Percentiles rank a stretch among this genome's conserved stretches.
phyloP scores from a whole-genome alignment of 1,140 invertebrate genomes.

The Globodera ellingtonae region DNA sequence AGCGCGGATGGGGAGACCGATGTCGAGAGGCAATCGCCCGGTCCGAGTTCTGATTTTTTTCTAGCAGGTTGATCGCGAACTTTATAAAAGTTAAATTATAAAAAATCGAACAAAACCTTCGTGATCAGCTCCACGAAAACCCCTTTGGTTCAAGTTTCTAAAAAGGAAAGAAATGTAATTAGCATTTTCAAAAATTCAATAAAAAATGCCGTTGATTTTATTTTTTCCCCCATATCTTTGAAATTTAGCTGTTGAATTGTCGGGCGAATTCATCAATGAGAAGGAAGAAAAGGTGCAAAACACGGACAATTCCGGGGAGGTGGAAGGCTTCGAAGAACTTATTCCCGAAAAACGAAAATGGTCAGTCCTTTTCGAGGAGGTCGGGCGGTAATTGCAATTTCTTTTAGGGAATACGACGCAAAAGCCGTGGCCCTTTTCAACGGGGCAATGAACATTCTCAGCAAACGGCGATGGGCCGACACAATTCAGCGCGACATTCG shows the following conservation, averaged over 20 bases:
- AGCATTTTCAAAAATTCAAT: too few relatives aligned
- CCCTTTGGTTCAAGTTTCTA: too few relatives aligned
- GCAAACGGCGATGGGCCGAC: constrained; percentile 37
- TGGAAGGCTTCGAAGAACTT: constrained; percentile 38
- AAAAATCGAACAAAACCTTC: too few relatives aligned
- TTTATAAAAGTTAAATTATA: too few relatives aligned
- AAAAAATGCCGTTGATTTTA: too few relatives aligned
- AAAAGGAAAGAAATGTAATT: too few relatives aligned
- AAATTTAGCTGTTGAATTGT: constrained; percentile 16
- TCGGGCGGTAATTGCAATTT: constrained; percentile 4
- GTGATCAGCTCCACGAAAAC: too few relatives aligned
- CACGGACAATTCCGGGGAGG: background rate
- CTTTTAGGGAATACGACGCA: constrained; percentile 26
- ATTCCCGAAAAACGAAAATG: constrained; percentile 35
- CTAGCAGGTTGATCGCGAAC: too few relatives aligned
- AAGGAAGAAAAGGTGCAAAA: background rate
- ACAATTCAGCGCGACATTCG: constrained; percentile 36
- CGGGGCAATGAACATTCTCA: constrained; percentile 37
- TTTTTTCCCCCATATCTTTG: background rate
- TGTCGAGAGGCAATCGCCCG: background rate
- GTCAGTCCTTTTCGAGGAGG: constrained; percentile 11
- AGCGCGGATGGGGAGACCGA: constrained; percentile 28
- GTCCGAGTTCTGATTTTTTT: background rate
- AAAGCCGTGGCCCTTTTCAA: constrained; percentile 33
- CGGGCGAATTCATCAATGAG: constrained; percentile 14